phyloP scores from a whole-genome alignment of 2,797 vertebrate genomes.

The Lagorchestes hirsutus region DNA sequence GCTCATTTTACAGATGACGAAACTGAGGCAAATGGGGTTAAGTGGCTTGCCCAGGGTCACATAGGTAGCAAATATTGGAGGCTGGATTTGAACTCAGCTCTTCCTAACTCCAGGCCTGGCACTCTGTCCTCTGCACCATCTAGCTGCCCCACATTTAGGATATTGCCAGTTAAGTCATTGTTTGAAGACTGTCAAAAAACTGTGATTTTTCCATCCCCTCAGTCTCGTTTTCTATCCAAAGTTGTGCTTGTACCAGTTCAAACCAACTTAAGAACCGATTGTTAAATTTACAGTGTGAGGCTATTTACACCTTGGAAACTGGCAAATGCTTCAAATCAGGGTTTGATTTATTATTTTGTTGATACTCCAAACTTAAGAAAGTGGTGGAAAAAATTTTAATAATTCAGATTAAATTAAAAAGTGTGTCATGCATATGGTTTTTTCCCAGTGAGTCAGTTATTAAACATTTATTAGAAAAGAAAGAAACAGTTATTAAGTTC shows the following conservation, averaged over 20 bases:
- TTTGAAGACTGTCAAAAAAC: not conserved
- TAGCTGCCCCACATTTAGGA: not conserved
- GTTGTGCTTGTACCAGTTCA: not conserved
- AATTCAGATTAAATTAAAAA: not conserved
- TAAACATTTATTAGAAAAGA: not conserved
- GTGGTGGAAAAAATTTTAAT: not conserved
- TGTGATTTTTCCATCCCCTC: not conserved
- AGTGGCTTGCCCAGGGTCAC: not conserved
- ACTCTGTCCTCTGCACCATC: not conserved
- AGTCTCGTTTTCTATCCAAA: not conserved
- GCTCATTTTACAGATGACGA: not conserved
- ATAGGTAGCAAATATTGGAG: not conserved
- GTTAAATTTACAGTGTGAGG: not conserved
- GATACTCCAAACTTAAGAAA: not conserved
- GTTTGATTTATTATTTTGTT: not conserved
- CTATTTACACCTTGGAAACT: not conserved
- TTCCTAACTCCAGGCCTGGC: no score
- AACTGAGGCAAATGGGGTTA: not conserved
- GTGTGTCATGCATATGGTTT: not conserved
- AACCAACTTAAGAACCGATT: not conserved
- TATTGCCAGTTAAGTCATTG: not conserved
- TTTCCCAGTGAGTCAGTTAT: not conserved
- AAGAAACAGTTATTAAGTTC: not conserved
- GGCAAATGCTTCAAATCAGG: not conserved
- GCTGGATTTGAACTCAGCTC: not conserved